Conservation (phyloP, 2,113 vertebrate species). For the Amia ocellicauda region DNA sequence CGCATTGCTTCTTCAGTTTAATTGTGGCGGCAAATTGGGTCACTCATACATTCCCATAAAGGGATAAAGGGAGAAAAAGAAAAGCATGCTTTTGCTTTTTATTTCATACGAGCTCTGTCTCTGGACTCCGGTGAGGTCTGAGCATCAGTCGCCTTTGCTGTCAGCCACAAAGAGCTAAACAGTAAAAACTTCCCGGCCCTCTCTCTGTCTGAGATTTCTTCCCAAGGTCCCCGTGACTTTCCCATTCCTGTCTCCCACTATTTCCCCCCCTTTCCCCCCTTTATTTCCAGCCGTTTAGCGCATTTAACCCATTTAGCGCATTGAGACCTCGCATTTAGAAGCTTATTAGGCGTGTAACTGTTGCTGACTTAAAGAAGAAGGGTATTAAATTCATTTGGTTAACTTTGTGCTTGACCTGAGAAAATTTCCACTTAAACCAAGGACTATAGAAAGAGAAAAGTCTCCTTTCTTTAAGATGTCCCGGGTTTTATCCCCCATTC, state of each 20-base stretch:
- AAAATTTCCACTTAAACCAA: slow-evolving; percentile 88
- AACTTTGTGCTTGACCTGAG: slow-evolving; percentile 95
- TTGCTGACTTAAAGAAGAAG: slow-evolving; percentile 74
- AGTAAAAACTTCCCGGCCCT: slow-evolving; percentile 18
- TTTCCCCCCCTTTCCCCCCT: slow-evolving; percentile 35
- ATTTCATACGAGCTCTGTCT: slow-evolving; percentile 6
- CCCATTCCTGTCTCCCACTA: slow-evolving; percentile 31
- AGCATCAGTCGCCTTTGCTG: slow-evolving; percentile 8
- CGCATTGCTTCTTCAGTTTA: not conserved
- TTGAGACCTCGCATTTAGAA: slow-evolving; percentile 45
- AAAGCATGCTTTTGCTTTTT: too few relatives aligned
- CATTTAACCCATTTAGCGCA: slow-evolving; percentile 42
- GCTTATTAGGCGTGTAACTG: slow-evolving; percentile 75
- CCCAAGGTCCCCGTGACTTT: slow-evolving; percentile 37
- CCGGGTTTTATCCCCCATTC: slow-evolving; percentile 78
- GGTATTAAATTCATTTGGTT: slow-evolving; percentile 94
- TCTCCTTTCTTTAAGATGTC: slow-evolving; percentile 75
- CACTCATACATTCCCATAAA: not conserved
- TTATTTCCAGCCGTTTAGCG: slow-evolving; percentile 53
- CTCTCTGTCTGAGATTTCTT: slow-evolving; percentile 28
- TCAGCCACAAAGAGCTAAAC: slow-evolving; percentile 20
- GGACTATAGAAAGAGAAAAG: slow-evolving; percentile 61
- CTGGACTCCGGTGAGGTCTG: slow-evolving; percentile 11
- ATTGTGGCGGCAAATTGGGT: too few relatives aligned
- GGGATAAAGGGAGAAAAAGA: slow-evolving; percentile 16